Base-by-base conservation (phyloP, 1,140 invertebrate genomes). In the Drosophila parabipectinata region DNA sequence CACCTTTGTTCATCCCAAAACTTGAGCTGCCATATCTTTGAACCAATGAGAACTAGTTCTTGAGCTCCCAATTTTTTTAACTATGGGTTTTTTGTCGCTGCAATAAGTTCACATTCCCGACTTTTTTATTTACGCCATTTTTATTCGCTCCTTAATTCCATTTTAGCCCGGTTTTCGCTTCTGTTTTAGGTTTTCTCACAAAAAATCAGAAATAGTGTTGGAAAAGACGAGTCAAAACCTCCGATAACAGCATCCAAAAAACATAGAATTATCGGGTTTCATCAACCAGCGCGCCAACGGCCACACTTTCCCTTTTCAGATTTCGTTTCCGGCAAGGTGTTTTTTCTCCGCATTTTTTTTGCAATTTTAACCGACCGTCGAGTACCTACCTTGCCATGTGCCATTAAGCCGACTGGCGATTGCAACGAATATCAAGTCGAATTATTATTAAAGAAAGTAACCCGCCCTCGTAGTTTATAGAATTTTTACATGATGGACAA, bases 401-500 rank as follows among this genome's bases (percentile, higher is more conserved):
- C 68, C 39, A 47, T 53, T 71, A 72, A 57, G 45, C 26, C 32
- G 3, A 41, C 37, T 18, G 39, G 18, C 44, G 34, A 61, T n/a
- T 51, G 26, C 59, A 47, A 67, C 26, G 34, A 37, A 37, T 37
- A 37, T 37, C 60, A 60, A 64, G 28, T 34, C 28, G 44, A 67
- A 59, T 47, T 21, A 44, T 12, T 18, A 67, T 44, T 64, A 53
- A 44, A 28, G 15, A 18, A 66, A 67, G 61, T 54, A 34, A 63
- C 57, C 37, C 60, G 41, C 28, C 30, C n/a, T 48, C 72, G 50
- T 54, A 62, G 50, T 60, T 44, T 68, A 59, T 50, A 66, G 45
- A 37, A 10, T 28, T 57, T 67, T 87, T 60, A 48, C 58, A 89
- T 76, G 69, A 98, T 98, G 97, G 97, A 98, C 93, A 96, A 95